phyloP scores from a whole-genome alignment of 2,797 vertebrate species.

The Neostethus bicornis region DNA sequence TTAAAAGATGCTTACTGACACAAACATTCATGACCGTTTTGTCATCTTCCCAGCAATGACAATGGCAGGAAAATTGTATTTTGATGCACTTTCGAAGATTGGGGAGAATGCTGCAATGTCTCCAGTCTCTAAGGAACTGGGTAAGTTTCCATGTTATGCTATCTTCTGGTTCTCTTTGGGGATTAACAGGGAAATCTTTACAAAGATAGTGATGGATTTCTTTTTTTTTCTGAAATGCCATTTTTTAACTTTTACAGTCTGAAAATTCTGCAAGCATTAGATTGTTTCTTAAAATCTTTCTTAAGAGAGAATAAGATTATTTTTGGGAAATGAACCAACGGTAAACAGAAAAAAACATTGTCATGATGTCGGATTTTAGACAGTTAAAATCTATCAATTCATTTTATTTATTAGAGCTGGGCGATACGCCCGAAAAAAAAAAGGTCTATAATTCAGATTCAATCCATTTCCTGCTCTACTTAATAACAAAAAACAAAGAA shows the following conservation, averaged over 20 bases:
- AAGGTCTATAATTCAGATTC: too few species aligned
- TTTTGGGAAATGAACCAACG: too few species aligned
- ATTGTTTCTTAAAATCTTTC: not conserved
- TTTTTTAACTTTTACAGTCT: not conserved
- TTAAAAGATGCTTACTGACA: conserved; percentile 14
- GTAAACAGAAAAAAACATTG: too few species aligned
- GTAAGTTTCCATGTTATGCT: conserved; percentile 78
- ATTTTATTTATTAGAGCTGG: too few species aligned
- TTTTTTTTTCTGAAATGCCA: conserved; percentile 2
- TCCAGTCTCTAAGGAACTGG: conserved; percentile 93
- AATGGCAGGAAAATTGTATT: conserved; percentile 92
- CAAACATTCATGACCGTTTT: conserved; percentile 45
- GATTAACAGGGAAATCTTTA: conserved; percentile 15
- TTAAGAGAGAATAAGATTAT: not conserved
- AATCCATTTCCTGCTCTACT: too few species aligned
- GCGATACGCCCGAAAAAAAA: too few species aligned
- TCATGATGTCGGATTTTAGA: too few species aligned
- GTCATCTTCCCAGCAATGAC: conserved; percentile 86
- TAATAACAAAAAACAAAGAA: too few species aligned
- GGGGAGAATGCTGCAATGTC: conserved; percentile 92
- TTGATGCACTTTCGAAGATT: conserved; percentile 93
- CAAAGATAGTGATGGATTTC: not conserved
- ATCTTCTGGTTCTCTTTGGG: conserved; percentile 20
- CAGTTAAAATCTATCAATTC: too few species aligned
- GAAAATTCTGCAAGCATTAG: not conserved